Evolutionary conservation across 1,140 invertebrate species (phyloP).

Genomic region (Drosophila nasuta): DNA sequence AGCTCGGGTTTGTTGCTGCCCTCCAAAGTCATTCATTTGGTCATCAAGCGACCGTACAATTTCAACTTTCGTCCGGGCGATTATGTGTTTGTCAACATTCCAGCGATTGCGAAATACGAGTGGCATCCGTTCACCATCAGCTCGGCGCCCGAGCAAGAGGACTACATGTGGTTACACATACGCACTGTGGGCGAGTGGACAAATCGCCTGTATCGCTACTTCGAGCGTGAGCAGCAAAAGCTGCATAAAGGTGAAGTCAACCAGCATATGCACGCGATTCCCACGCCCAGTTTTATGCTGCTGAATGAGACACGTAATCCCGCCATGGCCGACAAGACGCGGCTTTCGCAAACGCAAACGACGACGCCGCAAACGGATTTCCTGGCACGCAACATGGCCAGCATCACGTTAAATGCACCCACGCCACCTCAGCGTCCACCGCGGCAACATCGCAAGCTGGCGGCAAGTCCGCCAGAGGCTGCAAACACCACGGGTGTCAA

Average conservation of each 20-base stretch:
- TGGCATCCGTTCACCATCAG: conserved; percentile 99
- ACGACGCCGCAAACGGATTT: conserved; percentile 82
- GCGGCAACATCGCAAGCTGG: conserved; percentile 74
- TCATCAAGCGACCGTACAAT: conserved; percentile 93
- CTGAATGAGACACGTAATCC: conserved; percentile 69
- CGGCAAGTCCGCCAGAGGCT: conserved; percentile 16
- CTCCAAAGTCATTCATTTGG: conserved; percentile 93
- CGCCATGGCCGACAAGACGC: conserved; percentile 24
- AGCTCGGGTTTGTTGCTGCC: conserved; percentile 94
- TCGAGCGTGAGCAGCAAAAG: conserved; percentile 92
- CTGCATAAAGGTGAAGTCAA: conserved; percentile 88
- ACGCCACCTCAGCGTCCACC: conserved; percentile 71
- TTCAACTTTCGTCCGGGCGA: conserved; percentile 97
- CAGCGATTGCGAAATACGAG: conserved; percentile 95
- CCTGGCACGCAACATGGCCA: conserved; percentile 70
- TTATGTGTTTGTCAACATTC: conserved; percentile 97
- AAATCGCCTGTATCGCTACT: conserved; percentile 94
- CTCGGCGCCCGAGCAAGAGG: conserved; percentile 96
- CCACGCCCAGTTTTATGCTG: conserved; percentile 68
- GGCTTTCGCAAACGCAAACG: conserved; percentile 1
- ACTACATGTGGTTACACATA: conserved; percentile 97
- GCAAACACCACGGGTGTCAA: conserved; percentile 52
- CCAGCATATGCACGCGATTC: conserved; percentile 73
- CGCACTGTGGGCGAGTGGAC: conserved; percentile 98
- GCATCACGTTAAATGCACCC: conserved; percentile 20